Percentiles rank a stretch among this genome's conserved stretches.
phyloP scores from a whole-genome alignment of 2,797 vertebrate genomes.

The Schizopygopsis pylzovi region DNA sequence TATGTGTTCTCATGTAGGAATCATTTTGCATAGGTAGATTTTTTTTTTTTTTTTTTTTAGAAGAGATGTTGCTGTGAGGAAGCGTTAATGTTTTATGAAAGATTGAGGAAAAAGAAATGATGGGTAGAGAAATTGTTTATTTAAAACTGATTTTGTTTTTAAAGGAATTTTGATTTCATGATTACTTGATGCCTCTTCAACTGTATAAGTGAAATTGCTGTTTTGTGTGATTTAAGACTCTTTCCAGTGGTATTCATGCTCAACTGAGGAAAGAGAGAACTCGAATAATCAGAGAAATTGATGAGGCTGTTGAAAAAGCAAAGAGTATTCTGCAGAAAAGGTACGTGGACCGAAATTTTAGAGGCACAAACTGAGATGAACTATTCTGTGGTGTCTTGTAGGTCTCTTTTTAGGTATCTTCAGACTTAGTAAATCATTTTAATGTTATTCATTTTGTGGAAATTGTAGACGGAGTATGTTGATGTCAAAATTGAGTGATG shows the following conservation, averaged over 20 bases:
- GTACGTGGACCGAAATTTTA: constrained; percentile 56
- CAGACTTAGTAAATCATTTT: neutral
- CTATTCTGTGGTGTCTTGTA: neutral
- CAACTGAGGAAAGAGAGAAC: constrained; percentile 65
- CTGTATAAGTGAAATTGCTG: neutral
- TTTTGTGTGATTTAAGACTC: constrained; percentile 60
- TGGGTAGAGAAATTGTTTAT: neutral
- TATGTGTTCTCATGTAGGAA: neutral
- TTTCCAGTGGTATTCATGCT: constrained; percentile 58
- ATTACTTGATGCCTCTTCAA: neutral
- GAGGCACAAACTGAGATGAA: neutral
- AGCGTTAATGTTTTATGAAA: neutral
- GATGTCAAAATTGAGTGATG: constrained; percentile 60
- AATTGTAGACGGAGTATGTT: constrained; percentile 66
- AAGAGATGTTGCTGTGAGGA: neutral
- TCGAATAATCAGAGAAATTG: constrained; percentile 69
- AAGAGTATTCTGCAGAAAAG: constrained; percentile 64
- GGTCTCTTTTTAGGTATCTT: neutral
- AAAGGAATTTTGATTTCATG: neutral
- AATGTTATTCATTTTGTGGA: neutral
- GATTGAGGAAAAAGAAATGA: neutral
- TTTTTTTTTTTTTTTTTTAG: neutral
- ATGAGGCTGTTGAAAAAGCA: constrained; percentile 63
- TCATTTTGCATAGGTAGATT: neutral
- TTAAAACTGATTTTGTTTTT: neutral